A percentile compares a stretch with the other conserved stretches of the same genome.
Evolutionary conservation across 2,888 invertebrate genomes (phyloP).

Genomic region (Drosophila austrosaltans): DNA sequence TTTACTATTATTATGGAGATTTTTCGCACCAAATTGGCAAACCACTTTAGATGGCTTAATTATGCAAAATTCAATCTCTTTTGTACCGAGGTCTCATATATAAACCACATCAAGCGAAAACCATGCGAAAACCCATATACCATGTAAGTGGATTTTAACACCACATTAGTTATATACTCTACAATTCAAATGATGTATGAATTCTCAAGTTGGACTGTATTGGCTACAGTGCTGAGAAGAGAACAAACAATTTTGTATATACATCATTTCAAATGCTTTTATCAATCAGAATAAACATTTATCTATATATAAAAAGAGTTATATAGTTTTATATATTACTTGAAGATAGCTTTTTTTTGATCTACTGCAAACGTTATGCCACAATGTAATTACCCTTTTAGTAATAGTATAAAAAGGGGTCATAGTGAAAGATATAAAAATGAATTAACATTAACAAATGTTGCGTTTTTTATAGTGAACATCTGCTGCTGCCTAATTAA

Average conservation of each 20-base stretch:
- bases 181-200: background rate
- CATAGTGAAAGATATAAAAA: constrained; percentile 32
- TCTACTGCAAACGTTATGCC: background rate
- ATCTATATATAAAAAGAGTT: no score
- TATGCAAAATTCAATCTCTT: constrained; percentile 53
- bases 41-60: constrained; percentile 65
- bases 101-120: background rate
- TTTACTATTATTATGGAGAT: constrained; percentile 29
- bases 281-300: no score
- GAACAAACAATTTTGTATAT: no score
- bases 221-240: background rate
- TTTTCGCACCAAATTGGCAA: constrained; percentile 62
- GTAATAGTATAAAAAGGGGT: constrained; percentile 10
- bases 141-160: constrained; percentile 7
- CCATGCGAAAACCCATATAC: constrained; percentile 2
- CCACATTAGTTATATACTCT: constrained; percentile 2
- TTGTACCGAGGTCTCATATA: background rate
- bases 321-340: no score
- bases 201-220: background rate
- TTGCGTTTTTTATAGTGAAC: constrained; percentile 5
- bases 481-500: constrained; percentile 4
- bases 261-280: no score
- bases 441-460: constrained; percentile 11
- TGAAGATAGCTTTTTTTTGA: no score
- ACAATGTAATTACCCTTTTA: background rate